phyloP scores from a whole-genome alignment of 2,888 invertebrate genomes.

The Stenoptilia bipunctidactyla region DNA sequence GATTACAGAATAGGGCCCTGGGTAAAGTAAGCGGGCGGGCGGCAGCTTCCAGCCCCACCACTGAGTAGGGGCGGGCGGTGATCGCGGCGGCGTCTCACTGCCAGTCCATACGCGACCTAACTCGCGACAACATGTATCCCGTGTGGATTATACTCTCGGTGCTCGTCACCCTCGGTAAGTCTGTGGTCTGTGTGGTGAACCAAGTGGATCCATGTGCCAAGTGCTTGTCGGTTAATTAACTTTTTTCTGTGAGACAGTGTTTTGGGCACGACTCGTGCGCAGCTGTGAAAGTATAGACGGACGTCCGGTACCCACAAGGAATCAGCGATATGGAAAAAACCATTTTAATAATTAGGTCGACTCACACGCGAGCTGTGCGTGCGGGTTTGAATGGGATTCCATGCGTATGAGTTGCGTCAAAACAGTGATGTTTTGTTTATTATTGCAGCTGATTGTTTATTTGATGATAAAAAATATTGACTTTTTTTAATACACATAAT shows the following conservation, averaged over 20 bases:
- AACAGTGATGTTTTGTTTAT: no score
- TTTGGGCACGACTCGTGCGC: slow-evolving; percentile 13
- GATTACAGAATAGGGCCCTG: no score
- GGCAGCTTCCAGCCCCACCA: no score
- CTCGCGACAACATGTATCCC: slow-evolving; percentile 62
- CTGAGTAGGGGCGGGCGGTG: slow-evolving; percentile 34
- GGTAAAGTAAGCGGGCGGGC: no score
- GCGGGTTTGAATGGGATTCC: background rate
- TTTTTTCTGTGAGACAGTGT: background rate
- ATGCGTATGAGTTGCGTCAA: background rate
- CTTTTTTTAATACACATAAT: no score
- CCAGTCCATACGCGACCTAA: slow-evolving; percentile 57
- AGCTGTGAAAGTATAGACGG: slow-evolving; percentile 23
- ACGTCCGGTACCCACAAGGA: slow-evolving; percentile 43
- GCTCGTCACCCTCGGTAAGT: slow-evolving; percentile 67
- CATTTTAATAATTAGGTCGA: background rate
- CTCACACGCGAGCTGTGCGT: background rate
- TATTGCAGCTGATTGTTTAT: no score
- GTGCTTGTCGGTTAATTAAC: no score
- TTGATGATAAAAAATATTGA: no score
- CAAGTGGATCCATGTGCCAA: background rate
- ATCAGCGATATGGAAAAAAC: slow-evolving; percentile 13
- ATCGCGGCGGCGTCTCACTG: slow-evolving; percentile 38
- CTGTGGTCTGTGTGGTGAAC: slow-evolving; percentile 3
- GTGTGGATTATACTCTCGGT: slow-evolving; percentile 60